A percentile compares a stretch with the other conserved stretches of the same genome.
phyloP scores from a whole-genome alignment of 2,113 vertebrate species.

The Phylloscopus whistleri region DNA sequence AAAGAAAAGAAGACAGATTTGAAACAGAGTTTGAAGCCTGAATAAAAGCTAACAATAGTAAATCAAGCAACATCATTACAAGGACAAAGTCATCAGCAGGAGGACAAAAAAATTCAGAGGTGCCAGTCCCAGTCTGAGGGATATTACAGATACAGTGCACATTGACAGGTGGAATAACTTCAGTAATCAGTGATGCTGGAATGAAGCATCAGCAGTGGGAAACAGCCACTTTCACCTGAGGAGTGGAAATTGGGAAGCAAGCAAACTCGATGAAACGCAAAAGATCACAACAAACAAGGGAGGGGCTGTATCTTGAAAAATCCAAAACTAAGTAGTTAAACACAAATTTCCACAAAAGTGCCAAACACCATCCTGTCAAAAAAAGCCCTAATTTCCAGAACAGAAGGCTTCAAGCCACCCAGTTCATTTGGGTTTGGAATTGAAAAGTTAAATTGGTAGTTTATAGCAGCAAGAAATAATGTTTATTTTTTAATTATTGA shows the following conservation, averaged over 20 bases:
- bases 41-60: background rate
- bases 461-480: background rate
- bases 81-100: background rate
- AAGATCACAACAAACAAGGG: background rate
- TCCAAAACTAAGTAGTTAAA: background rate
- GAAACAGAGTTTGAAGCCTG: background rate
- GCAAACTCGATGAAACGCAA: background rate
- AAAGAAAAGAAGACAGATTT: background rate
- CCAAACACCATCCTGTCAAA: background rate
- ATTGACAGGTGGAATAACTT: background rate
- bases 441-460: background rate
- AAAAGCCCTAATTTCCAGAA: background rate
- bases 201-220: background rate
- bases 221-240: background rate
- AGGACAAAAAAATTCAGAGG: background rate
- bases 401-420: background rate
- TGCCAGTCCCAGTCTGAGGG: background rate
- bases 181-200: background rate
- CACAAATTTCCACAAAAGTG: background rate
- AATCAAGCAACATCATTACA: background rate
- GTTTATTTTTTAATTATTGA: background rate
- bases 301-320: background rate
- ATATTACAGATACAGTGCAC: background rate
- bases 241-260: slow-evolving; percentile 21
- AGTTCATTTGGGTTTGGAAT: background rate